Evolutionary conservation across 2,888 invertebrate genomes (phyloP).

Genomic region (Diaperis boleti): DNA sequence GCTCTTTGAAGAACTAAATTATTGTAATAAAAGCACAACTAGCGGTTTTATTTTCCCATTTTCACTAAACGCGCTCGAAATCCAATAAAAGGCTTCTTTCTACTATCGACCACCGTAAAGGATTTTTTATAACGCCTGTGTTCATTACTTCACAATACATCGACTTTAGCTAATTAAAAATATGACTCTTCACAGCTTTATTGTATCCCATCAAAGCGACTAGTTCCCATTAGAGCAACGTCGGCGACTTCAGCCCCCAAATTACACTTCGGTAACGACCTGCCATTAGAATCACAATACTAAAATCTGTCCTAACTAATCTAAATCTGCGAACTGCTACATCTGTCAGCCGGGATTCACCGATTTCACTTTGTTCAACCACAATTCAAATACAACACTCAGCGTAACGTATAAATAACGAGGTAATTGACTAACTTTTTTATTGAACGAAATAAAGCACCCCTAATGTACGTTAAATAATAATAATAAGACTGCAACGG

Average conservation of each 20-base stretch:
- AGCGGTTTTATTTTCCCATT: slow-evolving; percentile 28
- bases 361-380: slow-evolving; percentile 13
- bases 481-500: slow-evolving; percentile 3
- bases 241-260: slow-evolving; percentile 15
- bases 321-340: slow-evolving; percentile 34
- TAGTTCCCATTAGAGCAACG: slow-evolving; percentile 19
- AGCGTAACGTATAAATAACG: slow-evolving; percentile 12
- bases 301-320: slow-evolving; percentile 30
- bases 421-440: slow-evolving; percentile 9
- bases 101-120: slow-evolving; percentile 17
- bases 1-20: slow-evolving; percentile 29
- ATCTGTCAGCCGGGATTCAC: slow-evolving; percentile 24
- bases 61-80: slow-evolving; percentile 20
- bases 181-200: not conserved
- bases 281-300: slow-evolving; percentile 24
- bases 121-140: slow-evolving; percentile 9
- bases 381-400: slow-evolving; percentile 29
- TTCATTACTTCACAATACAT: not conserved
- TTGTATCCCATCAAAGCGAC: not conserved
- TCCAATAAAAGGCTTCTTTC: slow-evolving; percentile 12
- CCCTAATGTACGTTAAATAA: slow-evolving; percentile 8
- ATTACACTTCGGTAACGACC: slow-evolving; percentile 25
- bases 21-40: slow-evolving; percentile 35
- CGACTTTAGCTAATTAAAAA: not conserved
- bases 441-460: slow-evolving; percentile 16